Percentiles rank a stretch among this genome's conserved stretches.
These are phyloP conservation scores for Brachypodius melanocephalos DNA, from an alignment of 2,113 vertebrate genomes.

Conservation along the genomic window DNA sequence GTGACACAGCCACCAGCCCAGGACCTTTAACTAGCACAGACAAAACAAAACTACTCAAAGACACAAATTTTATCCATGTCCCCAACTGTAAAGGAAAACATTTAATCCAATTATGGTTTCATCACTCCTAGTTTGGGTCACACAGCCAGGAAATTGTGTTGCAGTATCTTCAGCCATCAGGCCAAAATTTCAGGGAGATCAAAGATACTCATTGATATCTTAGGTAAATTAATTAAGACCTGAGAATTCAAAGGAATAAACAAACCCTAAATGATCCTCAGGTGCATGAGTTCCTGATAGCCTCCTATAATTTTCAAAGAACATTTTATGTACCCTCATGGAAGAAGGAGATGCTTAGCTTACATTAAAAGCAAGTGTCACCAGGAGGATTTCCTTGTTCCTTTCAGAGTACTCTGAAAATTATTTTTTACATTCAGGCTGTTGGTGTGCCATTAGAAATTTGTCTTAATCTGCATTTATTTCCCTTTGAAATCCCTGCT, in stretches of 20 bases:
- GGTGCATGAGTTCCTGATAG: not conserved
- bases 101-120: slow-evolving; percentile 12
- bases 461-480: not conserved
- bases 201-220: not conserved
- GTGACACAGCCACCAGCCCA: slow-evolving; percentile 11
- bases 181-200: not conserved
- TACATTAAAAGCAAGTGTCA: not conserved
- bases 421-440: not conserved
- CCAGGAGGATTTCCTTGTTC: not conserved
- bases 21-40: not conserved
- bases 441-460: not conserved
- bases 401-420: not conserved
- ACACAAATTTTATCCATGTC: not conserved
- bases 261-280: not conserved
- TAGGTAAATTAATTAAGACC: not conserved
- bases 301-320: not conserved
- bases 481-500: not conserved
- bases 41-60: not conserved
- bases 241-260: not conserved
- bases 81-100: not conserved
- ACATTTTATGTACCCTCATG: not conserved
- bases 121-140: not conserved
- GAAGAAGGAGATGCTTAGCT: not conserved
- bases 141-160: not conserved
- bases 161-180: not conserved